A percentile compares a stretch with the other conserved stretches of the same genome.
phyloP scores from a whole-genome alignment of 2,113 vertebrate genomes.

The Falco punctatus region DNA sequence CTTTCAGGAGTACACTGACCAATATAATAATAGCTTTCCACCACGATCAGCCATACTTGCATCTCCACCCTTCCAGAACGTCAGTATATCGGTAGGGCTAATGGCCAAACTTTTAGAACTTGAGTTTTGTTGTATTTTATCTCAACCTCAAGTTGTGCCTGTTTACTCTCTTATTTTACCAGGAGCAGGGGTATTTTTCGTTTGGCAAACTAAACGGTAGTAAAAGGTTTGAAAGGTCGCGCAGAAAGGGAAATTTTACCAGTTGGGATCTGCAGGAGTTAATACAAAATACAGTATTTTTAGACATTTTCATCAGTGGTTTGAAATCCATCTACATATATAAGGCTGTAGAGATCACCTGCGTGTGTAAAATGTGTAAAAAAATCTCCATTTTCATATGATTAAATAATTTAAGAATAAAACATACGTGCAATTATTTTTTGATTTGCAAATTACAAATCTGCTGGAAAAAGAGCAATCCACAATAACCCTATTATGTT shows the following conservation, averaged over 20 bases:
- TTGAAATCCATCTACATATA: neutral
- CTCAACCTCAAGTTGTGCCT: neutral
- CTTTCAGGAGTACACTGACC: neutral
- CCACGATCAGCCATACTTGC: neutral
- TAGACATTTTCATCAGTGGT: neutral
- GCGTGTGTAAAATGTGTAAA: too few relatives aligned
- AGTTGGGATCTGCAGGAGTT: neutral
- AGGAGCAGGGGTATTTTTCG: neutral
- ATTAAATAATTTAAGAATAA: neutral
- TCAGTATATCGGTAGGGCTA: neutral
- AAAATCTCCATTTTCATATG: neutral
- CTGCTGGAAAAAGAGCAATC: neutral
- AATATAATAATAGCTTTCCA: neutral
- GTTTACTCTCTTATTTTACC: neutral
- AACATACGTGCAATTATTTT: neutral
- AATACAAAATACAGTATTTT: neutral
- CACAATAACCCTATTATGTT: neutral
- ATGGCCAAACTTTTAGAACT: neutral
- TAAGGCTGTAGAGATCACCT: neutral
- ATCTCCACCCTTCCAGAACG: too few relatives aligned
- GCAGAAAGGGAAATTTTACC: neutral
- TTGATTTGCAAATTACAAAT: neutral
- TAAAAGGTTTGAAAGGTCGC: neutral
- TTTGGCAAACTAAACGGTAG: neutral
- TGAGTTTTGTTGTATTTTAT: neutral